Evolutionary conservation across 2,113 vertebrate species (phyloP).

Genomic region (Charadrius vociferus): DNA sequence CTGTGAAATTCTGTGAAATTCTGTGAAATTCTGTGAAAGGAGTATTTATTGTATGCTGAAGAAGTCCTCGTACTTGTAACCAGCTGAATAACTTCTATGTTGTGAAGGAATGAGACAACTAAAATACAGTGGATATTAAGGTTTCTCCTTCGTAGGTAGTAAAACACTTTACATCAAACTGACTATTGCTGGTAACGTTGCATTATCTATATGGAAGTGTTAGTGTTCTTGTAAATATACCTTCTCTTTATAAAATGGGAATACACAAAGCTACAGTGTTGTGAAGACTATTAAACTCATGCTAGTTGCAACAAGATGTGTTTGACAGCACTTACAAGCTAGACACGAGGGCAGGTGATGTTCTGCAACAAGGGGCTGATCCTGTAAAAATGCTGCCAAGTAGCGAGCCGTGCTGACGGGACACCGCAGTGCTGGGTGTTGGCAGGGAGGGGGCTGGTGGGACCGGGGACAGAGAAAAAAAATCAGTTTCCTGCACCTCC

Average conservation of each 20-base stretch:
- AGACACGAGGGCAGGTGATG: not conserved
- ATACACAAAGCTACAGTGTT: not conserved
- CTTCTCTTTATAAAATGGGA: not conserved
- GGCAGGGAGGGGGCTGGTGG: not conserved
- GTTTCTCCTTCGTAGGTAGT: not conserved
- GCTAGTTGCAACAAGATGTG: not conserved
- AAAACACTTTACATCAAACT: not conserved
- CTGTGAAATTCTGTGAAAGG: no score
- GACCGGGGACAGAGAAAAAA: not conserved
- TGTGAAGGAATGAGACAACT: not conserved
- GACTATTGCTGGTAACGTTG: not conserved
- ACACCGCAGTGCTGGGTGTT: not conserved
- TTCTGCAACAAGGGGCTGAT: not conserved
- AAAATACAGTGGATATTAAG: not conserved
- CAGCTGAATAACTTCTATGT: not conserved
- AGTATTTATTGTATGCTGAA: not conserved
- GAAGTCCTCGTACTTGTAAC: not conserved
- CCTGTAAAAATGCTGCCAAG: not conserved
- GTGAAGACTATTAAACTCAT: not conserved
- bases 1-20: no score
- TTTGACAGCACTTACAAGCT: not conserved
- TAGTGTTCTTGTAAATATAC: not conserved
- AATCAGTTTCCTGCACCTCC: not conserved
- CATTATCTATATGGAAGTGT: not conserved
- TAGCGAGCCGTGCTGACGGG: not conserved